Base-by-base conservation (phyloP, 1,140 invertebrate genomes). In the Lordiphosa mommai region DNA sequence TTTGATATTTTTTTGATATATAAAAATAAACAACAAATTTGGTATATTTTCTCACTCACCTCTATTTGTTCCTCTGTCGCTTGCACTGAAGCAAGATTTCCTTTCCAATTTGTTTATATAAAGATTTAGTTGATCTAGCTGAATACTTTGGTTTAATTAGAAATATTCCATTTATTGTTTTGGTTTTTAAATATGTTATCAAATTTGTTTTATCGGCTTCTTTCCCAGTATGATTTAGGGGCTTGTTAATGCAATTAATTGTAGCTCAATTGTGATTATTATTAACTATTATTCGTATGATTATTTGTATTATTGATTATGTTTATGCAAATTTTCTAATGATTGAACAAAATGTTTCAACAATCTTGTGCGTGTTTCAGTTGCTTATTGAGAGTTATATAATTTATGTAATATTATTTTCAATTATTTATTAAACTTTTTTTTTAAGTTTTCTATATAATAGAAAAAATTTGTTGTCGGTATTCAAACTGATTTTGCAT, bases 301-400 rank as follows among this genome's bases (percentile, higher is more conserved):
- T 30, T 17, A 13, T 57, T 51, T 51, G 33, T 47, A 58, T 43
- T 48, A 65, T 79, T 55, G 51, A 80, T 57, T 82, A 72, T 80
- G 58, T 34, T 48, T 16, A 38, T 50, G 33, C 46, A 63, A 60
- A 43, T 55, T 16, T n/a, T 57, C 37, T 32, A 49, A 43, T 51
- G 46, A 59, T 58, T 50, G 8, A 49, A 32, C 34, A 48, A 40
- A 49, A 36, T 46, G 43, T 36, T 34, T 29, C 23, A 56, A 72
- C 58, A 77, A 77, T 72, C 51, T 82, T 82, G 76, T 80, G 76
- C 76, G 71, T 59, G 52, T 61, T 67, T 66, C 50, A 38, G 57
- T 67, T 60, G 41, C 57, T 76, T 70, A 60, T 80, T 61, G 37
- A 67, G 46, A 58, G 57, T 60, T 38, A 40, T 4, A 56, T 23